Evolutionary conservation across 2,797 vertebrate genomes (phyloP).

Genomic region (Acanthurus leucopareius): DNA sequence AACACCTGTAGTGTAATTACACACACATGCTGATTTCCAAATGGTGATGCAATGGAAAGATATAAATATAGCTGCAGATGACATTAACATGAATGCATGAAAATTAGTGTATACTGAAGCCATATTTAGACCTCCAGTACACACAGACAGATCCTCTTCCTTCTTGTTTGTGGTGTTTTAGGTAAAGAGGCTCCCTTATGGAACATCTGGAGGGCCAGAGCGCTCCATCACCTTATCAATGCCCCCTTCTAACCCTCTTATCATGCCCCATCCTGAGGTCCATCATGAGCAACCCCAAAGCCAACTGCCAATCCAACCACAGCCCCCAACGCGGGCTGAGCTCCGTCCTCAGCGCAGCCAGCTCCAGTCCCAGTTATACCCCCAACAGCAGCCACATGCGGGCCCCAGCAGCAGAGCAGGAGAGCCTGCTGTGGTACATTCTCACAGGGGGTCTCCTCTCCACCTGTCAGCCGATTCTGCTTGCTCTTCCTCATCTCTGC

Average conservation of each 20-base stretch:
- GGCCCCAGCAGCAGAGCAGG: constrained; percentile 61
- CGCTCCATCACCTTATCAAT: constrained; percentile 57
- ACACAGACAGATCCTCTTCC: not conserved
- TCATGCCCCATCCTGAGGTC: constrained; percentile 32
- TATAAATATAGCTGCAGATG: constrained; percentile 59
- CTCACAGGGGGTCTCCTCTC: constrained; percentile 68
- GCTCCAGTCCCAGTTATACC: constrained; percentile 35
- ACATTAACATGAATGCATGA: constrained; percentile 46
- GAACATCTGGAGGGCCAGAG: constrained; percentile 61
- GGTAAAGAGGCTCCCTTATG: constrained; percentile 88
- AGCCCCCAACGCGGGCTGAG: constrained; percentile 31
- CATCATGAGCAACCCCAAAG: constrained; percentile 30
- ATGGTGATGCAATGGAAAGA: constrained; percentile 68
- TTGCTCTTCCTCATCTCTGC: constrained; percentile 74
- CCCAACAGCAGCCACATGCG: constrained; percentile 42
- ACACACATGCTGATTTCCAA: constrained; percentile 56
- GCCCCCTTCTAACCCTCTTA: constrained; percentile 34
- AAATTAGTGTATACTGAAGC: constrained; percentile 50
- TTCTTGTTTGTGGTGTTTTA: constrained; percentile 68
- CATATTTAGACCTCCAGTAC: constrained; percentile 39
- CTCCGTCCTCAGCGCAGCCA: constrained; percentile 32
- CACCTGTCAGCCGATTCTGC: constrained; percentile 76
- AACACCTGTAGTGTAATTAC: constrained; percentile 68
- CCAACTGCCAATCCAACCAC: constrained; percentile 43
- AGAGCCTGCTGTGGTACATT: constrained; percentile 62